These are phyloP conservation scores for Drosophila percnosoma DNA, from an alignment of 2,888 invertebrate species.

Conservation along the genomic window DNA sequence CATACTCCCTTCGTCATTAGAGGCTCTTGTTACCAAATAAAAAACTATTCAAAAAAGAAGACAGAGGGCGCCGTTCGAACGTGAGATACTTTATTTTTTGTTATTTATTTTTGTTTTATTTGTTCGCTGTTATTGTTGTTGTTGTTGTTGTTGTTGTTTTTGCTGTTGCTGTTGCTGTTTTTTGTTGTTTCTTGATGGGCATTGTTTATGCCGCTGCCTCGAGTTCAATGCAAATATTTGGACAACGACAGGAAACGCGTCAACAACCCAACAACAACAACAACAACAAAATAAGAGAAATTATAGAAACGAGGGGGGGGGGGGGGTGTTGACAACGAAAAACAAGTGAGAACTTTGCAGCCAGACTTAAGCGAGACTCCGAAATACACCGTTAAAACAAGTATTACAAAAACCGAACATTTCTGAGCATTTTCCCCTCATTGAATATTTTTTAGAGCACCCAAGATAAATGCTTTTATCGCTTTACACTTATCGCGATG, in stretches of 20 bases:
- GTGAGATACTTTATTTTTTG: slow-evolving; percentile 5
- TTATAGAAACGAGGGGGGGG: neutral
- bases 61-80: neutral
- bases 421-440: neutral
- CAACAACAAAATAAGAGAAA: neutral
- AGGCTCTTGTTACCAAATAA: neutral
- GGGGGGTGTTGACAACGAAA: neutral
- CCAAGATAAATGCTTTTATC: neutral
- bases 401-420: neutral
- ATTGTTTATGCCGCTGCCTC: slow-evolving; percentile 32
- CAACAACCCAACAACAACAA: slow-evolving; percentile 9
- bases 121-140: neutral
- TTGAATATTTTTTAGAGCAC: too few relatives aligned
- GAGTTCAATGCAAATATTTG: slow-evolving; percentile 54
- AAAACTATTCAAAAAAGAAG: neutral
- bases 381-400: neutral
- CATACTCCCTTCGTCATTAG: neutral
- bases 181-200: neutral
- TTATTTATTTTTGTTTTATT: neutral
- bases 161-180: neutral
- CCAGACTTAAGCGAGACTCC: neutral
- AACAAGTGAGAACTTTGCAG: neutral
- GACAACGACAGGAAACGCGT: slow-evolving; percentile 44
- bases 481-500: neutral
- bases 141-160: neutral